phyloP scores from a whole-genome alignment of 2,113 vertebrate species.

The Tympanuchus pallidicinctus region DNA sequence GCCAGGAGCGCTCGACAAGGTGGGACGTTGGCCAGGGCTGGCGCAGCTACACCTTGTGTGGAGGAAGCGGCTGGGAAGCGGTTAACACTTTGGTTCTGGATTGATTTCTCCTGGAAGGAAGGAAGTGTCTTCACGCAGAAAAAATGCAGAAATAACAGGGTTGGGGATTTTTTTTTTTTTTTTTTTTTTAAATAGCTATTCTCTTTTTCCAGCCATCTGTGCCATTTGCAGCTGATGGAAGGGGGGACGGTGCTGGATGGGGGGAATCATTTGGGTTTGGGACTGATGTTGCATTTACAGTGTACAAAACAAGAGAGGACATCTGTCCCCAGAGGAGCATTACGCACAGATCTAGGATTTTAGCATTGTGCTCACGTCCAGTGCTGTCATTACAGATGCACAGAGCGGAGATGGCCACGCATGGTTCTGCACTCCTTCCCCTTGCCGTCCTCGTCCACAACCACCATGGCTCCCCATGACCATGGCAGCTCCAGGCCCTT shows the following conservation, averaged over 20 bases:
- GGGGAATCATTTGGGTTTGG: slow-evolving; percentile 39
- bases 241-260: background rate
- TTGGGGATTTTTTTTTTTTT: background rate
- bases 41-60: background rate
- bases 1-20: rapidly evolving
- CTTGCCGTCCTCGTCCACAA: background rate
- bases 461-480: background rate
- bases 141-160: slow-evolving; percentile 70
- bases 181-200: slow-evolving; percentile 46
- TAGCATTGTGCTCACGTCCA: background rate
- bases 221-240: slow-evolving; percentile 60
- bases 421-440: background rate
- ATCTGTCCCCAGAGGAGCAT: slow-evolving; percentile 52
- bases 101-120: slow-evolving; percentile 68
- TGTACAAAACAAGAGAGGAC: slow-evolving; percentile 55
- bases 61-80: background rate
- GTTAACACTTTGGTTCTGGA: slow-evolving; percentile 54
- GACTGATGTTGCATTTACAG: background rate
- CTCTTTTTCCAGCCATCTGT: slow-evolving; percentile 57
- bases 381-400: slow-evolving; percentile 3
- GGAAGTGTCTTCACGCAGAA: slow-evolving; percentile 63
- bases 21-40: background rate
- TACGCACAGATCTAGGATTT: slow-evolving; percentile 31
- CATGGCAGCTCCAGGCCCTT: background rate
- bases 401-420: background rate